Conservation (phyloP, 2,113 vertebrate species). For the Haliaeetus leucogaster region DNA sequence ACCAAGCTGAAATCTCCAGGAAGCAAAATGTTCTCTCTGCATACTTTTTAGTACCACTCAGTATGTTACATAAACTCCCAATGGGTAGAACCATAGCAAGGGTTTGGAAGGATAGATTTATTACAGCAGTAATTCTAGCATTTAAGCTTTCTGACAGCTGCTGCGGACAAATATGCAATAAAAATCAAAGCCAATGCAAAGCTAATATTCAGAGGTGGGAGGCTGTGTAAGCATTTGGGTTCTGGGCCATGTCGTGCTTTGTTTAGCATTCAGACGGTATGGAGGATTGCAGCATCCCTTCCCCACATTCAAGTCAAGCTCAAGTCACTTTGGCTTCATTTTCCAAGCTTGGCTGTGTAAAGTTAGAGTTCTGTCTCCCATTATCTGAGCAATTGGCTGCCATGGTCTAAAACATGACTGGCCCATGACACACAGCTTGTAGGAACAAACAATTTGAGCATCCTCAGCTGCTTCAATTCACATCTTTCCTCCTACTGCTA, state of each 20-base stretch:
- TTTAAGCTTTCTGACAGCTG: constrained; percentile 60
- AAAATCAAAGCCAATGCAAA: constrained; percentile 32
- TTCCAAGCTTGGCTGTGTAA: neutral
- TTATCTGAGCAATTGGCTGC: neutral
- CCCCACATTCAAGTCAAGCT: neutral
- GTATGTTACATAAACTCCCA: constrained; percentile 52
- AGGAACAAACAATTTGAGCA: neutral
- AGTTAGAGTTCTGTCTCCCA: neutral
- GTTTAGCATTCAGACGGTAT: neutral
- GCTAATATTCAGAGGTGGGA: neutral
- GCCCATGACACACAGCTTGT: neutral
- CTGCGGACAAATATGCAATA: constrained; percentile 11
- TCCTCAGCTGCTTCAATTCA: neutral
- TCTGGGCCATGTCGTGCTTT: neutral
- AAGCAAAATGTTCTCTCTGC: constrained; percentile 29
- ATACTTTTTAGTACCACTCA: constrained; percentile 37
- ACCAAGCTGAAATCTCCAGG: neutral
- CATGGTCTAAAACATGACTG: neutral
- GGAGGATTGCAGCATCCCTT: neutral
- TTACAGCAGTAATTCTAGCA: constrained; percentile 53
- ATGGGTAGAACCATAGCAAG: neutral
- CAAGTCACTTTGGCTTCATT: neutral
- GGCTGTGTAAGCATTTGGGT: neutral
- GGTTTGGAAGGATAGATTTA: constrained; percentile 49
- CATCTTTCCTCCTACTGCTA: neutral